Conservation (phyloP, 2,113 vertebrate species). For the Colinus virginianus region DNA sequence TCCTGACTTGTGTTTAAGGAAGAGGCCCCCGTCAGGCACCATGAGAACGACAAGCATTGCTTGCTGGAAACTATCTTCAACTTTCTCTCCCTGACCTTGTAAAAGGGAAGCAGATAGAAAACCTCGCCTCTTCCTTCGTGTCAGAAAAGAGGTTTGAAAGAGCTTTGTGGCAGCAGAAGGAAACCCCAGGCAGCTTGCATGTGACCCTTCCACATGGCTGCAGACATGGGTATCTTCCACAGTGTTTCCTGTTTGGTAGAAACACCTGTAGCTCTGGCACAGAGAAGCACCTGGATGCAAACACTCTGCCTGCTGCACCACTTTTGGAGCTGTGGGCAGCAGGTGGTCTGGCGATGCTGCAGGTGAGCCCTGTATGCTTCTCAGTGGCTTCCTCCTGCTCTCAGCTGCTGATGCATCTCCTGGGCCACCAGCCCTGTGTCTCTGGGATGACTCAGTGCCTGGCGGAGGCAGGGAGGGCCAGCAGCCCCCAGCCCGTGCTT, state of each 20-base stretch:
- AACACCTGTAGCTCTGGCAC: not conserved
- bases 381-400: not conserved
- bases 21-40: not conserved
- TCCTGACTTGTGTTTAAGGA: not conserved
- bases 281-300: not conserved
- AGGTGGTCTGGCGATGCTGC: not conserved
- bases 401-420: not conserved
- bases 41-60: fast-evolving
- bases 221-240: not conserved
- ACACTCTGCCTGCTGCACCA: not conserved
- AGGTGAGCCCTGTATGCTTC: not conserved
- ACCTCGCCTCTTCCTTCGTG: fast-evolving
- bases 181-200: not conserved
- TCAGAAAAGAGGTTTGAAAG: not conserved
- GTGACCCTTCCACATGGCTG: fast-evolving
- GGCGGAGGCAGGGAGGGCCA: slow-evolving; percentile 72
- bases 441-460: slow-evolving; percentile 65
- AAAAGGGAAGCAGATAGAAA: not conserved
- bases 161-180: not conserved
- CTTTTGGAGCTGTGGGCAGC: not conserved
- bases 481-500: not conserved
- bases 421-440: not conserved
- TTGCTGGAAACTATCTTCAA: not conserved
- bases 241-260: not conserved
- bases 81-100: not conserved